Evolutionary conservation across 1,140 invertebrate species (phyloP), one percentile per base, ranked within the genome.

Genomic region (Andricus grossulariae): DNA sequence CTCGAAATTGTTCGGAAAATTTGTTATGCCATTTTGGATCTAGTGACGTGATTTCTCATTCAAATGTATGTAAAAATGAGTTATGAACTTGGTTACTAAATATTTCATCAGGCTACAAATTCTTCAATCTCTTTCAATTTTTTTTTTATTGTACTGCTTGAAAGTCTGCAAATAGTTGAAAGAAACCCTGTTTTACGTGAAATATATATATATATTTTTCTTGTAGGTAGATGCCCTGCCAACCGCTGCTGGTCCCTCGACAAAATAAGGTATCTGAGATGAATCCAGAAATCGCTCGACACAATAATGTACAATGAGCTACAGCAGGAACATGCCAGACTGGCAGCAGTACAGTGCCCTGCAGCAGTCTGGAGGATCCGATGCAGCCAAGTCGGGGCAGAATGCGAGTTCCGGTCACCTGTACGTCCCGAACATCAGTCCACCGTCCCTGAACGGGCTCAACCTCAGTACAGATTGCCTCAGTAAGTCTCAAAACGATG

Each of bases 301-400:
- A 8, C 16, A 66, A 84, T 66, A 78, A 86, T 89, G 88, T 87
- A 88, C 88, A 87, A 89, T 89, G 88, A 89, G 85, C 84, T 88
- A 88, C 85, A 81, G 83, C 80, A 85, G 84, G 78, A 88, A 84
- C 74, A 86, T 88, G 85, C 87, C 87, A 85, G 88, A 88, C 81
- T 90, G 88, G 88, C 88, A 88, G 84, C 88, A 88, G 80, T 90
- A 87, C 82, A 87, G 87, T 83, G 82, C 84, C 79, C 82, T 87
- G 82, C 87, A 87, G 82, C 87, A 87, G 80, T 83, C 85, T 80
- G 85, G 84, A 80, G 82, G 81, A 39, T 39, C 81, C 70, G 78
- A 82, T 15, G 78, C 77, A 57, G 78, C 84, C 76, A 52, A 85
- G 19, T 73, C 71, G 1, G 55, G 79, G 7, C 86, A 86, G 76